Evolutionary conservation across 2,888 invertebrate genomes (phyloP), one percentile per base, ranked within the genome.

Genomic region (Philaethria dido): DNA sequence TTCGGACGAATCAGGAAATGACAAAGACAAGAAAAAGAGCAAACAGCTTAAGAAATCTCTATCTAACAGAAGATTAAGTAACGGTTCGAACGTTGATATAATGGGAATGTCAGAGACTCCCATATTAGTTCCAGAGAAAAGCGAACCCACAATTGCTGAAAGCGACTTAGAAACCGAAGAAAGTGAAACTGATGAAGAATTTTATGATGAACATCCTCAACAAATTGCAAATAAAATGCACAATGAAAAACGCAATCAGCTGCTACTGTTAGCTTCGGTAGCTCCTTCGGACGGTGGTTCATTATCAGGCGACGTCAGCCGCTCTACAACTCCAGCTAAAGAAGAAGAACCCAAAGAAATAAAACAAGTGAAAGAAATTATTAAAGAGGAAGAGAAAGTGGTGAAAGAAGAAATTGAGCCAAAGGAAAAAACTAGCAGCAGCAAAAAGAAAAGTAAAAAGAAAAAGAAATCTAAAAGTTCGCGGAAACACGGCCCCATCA

Each of bases 121-220:
- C 18, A 80, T 89, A 72, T 78, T 92, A 69, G 81, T 93, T 20
- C 90, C 92, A 42, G 91, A 92, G 75, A 90, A 93, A 75, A 80
- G 88, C 0, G 95, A 96, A 75, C 93, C 94, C 0, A 89, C 94
- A 0, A 94, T 97, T 70, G 93, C 94, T 42, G 98, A 98, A 87
- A 96, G 97, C 0, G 97, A 98, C 86, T 92, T 97, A 61, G 97
- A 97, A 75, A 97, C 97, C 0, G 95, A 96, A 16, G 96, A 97
- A 84, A 96, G 96, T 59, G 96, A 96, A 72, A 97, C 97, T 0
- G 97, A 97, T 83, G 97, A 97, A 88, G 97, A 97, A 75, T 97
- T 97, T 84, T 97, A 97, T 81, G 97, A 97, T 80, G 94, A 96
- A 77, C 94, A 97, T 84, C 97, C 97, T 0, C 96, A 97, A 76